Evolutionary conservation across 2,113 vertebrate species (phyloP).

Genomic region (Athene cunicularia): DNA sequence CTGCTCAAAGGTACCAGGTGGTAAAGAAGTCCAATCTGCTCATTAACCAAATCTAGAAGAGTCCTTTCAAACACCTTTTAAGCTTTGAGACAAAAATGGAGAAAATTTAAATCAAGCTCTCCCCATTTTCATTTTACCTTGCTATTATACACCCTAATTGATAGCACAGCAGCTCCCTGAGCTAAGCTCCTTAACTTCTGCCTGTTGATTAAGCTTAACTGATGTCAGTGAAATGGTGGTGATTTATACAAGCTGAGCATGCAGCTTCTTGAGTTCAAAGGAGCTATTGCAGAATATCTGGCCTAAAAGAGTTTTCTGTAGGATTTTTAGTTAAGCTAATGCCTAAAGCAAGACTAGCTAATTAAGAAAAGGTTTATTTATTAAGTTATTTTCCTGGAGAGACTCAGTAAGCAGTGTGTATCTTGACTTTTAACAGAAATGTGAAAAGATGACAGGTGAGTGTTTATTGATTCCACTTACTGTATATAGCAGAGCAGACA

Average conservation of each 20-base stretch:
- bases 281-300: not conserved
- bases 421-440: not conserved
- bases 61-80: not conserved
- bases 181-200: not conserved
- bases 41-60: not conserved
- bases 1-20: not conserved
- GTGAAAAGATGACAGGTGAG: not conserved
- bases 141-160: not conserved
- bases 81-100: not conserved
- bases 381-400: not conserved
- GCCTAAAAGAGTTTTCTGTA: not conserved
- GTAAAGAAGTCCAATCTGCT: not conserved
- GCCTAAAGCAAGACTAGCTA: not conserved
- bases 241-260: not conserved
- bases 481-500: not conserved
- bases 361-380: not conserved
- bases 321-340: not conserved
- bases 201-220: not conserved
- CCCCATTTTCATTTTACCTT: not conserved
- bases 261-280: not conserved
- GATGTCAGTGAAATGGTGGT: not conserved
- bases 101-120: not conserved
- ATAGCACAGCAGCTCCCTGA: not conserved
- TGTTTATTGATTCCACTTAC: not conserved
- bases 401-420: not conserved